Evolutionary conservation across 2,888 invertebrate species (phyloP).

Genomic region (Drosophila percnosoma): DNA sequence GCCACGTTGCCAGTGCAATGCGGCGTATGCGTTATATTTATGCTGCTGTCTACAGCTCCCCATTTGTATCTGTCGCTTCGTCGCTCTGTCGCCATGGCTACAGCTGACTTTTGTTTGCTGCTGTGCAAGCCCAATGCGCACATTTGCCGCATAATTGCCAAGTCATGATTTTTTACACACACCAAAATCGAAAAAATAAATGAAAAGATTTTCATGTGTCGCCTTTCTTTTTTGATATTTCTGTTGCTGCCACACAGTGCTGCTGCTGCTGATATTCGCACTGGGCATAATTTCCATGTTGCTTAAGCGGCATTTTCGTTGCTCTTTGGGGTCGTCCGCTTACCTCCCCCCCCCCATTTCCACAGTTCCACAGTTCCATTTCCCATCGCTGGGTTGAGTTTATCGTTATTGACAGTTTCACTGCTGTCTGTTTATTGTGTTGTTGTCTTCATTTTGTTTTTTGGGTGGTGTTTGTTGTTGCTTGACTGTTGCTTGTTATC

Average conservation of each 20-base stretch:
- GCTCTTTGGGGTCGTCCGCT: slow-evolving; percentile 11
- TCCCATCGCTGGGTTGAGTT: slow-evolving; percentile 51
- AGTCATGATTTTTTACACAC: slow-evolving; percentile 77
- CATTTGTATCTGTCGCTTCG: background rate
- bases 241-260: slow-evolving; percentile 13
- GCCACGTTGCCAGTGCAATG: slow-evolving; percentile 64
- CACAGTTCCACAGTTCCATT: background rate
- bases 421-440: slow-evolving; percentile 41
- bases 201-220: slow-evolving; percentile 5
- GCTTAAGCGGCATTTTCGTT: slow-evolving; percentile 76
- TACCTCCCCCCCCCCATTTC: background rate
- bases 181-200: slow-evolving; percentile 42
- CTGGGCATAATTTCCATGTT: slow-evolving; percentile 80
- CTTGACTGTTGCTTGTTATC: slow-evolving; percentile 45
- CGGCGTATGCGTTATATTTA: slow-evolving; percentile 75
- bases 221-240: slow-evolving; percentile 11
- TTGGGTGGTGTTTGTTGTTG: background rate
- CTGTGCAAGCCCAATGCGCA: slow-evolving; percentile 67
- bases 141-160: slow-evolving; percentile 79
- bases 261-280: slow-evolving; percentile 75
- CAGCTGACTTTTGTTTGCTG: slow-evolving; percentile 51
- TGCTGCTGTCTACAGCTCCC: slow-evolving; percentile 28
- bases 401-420: slow-evolving; percentile 80
- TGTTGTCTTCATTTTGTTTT: slow-evolving; percentile 2
- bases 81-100: slow-evolving; percentile 1